phyloP scores from a whole-genome alignment of 2,888 invertebrate genomes.

The Plagodis dolabraria region DNA sequence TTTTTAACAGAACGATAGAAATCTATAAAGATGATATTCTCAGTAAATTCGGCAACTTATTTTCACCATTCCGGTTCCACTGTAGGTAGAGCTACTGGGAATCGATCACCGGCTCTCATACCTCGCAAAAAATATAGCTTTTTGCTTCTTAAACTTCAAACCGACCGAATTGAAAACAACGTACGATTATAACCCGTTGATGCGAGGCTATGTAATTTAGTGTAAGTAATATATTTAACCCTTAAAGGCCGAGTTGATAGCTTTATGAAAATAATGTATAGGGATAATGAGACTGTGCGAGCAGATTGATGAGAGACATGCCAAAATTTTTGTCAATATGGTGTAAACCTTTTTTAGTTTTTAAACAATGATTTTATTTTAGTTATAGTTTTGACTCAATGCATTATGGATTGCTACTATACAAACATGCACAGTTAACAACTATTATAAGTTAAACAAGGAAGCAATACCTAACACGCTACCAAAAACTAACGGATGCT shows the following conservation, averaged over 20 bases:
- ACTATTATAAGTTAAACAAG: background rate
- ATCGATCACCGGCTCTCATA: slow-evolving; percentile 54
- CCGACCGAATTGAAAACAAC: slow-evolving; percentile 42
- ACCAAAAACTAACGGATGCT: background rate
- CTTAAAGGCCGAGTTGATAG: slow-evolving; percentile 46
- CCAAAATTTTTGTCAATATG: slow-evolving; percentile 12
- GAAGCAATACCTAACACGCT: background rate
- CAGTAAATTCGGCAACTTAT: slow-evolving; percentile 46
- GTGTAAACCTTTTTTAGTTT: background rate
- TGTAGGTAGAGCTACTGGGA: slow-evolving; percentile 51
- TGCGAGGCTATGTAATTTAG: slow-evolving; percentile 28
- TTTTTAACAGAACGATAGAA: slow-evolving; percentile 3
- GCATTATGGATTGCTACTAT: too few relatives aligned
- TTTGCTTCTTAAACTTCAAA: slow-evolving; percentile 43
- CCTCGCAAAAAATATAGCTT: slow-evolving; percentile 50
- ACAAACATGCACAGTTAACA: background rate
- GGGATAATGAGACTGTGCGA: slow-evolving; percentile 41
- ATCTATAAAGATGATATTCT: slow-evolving; percentile 37
- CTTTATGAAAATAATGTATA: slow-evolving; percentile 41
- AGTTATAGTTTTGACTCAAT: too few relatives aligned
- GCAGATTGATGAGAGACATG: slow-evolving; percentile 38
- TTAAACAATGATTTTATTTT: too few relatives aligned
- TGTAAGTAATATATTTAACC: slow-evolving; percentile 39
- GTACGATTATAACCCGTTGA: slow-evolving; percentile 29
- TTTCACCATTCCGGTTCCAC: slow-evolving; percentile 39